These are phyloP conservation scores for Leucania comma DNA, from an alignment of 2,888 invertebrate species.

Conservation along the genomic window DNA sequence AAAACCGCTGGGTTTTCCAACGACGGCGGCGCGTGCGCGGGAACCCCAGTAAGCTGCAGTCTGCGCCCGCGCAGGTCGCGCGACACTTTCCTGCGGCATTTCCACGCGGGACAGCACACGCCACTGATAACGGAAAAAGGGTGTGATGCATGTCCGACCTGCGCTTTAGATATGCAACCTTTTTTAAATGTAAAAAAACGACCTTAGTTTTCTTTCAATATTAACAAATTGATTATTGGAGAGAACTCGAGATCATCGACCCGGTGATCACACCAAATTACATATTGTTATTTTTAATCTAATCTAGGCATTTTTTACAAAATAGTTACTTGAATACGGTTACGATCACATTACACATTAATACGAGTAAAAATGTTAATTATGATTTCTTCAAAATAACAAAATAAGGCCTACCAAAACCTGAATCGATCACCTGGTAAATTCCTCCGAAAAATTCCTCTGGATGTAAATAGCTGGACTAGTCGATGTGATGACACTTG, in stretches of 20 bases:
- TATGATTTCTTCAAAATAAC: no score
- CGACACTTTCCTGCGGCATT: conserved; percentile 36
- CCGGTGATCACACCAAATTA: no score
- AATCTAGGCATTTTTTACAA: no score
- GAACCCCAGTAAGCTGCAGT: conserved; percentile 40
- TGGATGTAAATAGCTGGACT: no score
- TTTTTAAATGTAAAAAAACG: neutral
- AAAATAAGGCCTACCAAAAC: neutral
- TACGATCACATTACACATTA: no score
- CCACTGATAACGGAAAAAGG: conserved; percentile 29
- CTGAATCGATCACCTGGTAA: neutral
- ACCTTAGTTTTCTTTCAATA: no score
- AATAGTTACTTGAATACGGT: no score
- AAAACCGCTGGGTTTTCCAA: conserved; percentile 55
- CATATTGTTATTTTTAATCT: no score
- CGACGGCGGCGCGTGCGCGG: conserved; percentile 31
- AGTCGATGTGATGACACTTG: neutral
- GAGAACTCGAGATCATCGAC: no score
- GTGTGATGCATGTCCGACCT: conserved; percentile 7
- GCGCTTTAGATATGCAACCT: neutral
- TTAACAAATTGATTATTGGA: no score
- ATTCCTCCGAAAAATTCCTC: no score
- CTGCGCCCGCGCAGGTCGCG: conserved; percentile 4
- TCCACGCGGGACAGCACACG: conserved; percentile 31
- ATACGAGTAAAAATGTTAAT: no score